A percentile compares a stretch with the other conserved stretches of the same genome.
Evolutionary conservation across 2,797 vertebrate genomes (phyloP).

Genomic region (Brotula barbata): DNA sequence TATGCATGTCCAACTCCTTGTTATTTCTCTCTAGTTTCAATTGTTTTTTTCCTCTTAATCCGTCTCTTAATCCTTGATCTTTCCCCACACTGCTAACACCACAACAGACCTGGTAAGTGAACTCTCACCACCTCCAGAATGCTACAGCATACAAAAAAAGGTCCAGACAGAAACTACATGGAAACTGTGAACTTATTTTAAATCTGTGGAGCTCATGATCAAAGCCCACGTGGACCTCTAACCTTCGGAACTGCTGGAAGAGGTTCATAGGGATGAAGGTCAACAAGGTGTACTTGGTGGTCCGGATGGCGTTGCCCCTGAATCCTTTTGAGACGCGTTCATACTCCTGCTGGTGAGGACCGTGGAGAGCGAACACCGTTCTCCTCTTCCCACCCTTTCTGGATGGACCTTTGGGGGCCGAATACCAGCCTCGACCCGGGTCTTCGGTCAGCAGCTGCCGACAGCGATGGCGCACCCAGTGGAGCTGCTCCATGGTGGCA

Average conservation of each 20-base stretch:
- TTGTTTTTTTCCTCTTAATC: no score
- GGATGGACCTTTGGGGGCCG: conserved; percentile 44
- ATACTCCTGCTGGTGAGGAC: conserved; percentile 81
- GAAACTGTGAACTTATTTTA: no score
- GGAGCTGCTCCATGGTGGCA: conserved; percentile 80
- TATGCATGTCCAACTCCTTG: no score
- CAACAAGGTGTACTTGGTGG: conserved; percentile 90
- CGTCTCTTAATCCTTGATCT: no score
- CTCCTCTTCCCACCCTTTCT: conserved; percentile 76
- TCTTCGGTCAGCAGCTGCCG: conserved; percentile 66
- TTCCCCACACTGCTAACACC: no score
- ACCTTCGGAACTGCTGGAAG: conserved; percentile 98
- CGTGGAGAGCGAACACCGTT: conserved; percentile 80
- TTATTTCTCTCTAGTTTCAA: no score
- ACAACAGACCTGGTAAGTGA: no score
- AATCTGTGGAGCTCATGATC: no score
- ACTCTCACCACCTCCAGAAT: no score
- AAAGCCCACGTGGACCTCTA: neutral
- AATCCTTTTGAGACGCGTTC: conserved; percentile 80
- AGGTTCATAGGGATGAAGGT: conserved; percentile 95
- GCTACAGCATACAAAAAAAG: no score
- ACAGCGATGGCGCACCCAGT: conserved; percentile 81
- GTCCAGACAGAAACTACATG: no score
- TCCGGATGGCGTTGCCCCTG: conserved; percentile 86
- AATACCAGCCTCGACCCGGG: conserved; percentile 65